A percentile compares a stretch with the other conserved stretches of the same genome.
Conservation (phyloP, 2,888 invertebrate species). For the Tipula vernalis region DNA sequence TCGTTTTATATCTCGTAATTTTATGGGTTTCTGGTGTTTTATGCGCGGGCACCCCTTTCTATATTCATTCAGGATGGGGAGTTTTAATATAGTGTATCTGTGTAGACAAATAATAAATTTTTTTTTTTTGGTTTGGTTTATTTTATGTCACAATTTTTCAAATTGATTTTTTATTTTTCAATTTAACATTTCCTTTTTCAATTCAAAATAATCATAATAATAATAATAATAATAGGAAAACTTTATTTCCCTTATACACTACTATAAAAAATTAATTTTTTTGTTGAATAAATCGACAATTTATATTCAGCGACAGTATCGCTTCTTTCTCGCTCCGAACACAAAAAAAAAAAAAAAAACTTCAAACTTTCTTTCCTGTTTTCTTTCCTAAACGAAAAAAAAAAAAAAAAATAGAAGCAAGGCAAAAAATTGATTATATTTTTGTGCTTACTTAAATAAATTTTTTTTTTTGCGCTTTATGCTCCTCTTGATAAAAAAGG, state of each 20-base stretch:
- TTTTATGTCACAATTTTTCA: not conserved
- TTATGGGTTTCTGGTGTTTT: not conserved
- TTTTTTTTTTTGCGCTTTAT: not conserved
- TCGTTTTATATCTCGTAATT: not conserved
- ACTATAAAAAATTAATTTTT: not conserved
- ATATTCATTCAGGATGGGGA: not conserved
- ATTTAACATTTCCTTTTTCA: slow-evolving; percentile 4
- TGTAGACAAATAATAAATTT: not conserved
- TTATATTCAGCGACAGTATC: slow-evolving; percentile 4
- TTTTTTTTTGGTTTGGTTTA: not conserved
- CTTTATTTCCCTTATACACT: not conserved
- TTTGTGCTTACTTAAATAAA: not conserved
- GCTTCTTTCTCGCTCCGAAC: not conserved
- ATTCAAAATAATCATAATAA: slow-evolving; percentile 4
- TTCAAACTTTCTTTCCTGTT: not conserved
- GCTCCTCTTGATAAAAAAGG: not conserved
- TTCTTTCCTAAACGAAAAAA: not conserved
- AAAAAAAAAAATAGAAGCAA: too few relatives aligned
- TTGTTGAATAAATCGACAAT: not conserved
- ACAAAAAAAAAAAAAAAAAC: not conserved
- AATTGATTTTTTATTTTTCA: slow-evolving; percentile 1
- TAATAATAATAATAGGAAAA: slow-evolving; percentile 4
- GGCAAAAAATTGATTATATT: not conserved
- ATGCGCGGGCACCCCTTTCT: not conserved
- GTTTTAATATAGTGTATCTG: not conserved